Percentiles rank a stretch among this genome's conserved stretches.
Conservation (phyloP, 2,113 vertebrate species). For the Chrysemys picta region DNA sequence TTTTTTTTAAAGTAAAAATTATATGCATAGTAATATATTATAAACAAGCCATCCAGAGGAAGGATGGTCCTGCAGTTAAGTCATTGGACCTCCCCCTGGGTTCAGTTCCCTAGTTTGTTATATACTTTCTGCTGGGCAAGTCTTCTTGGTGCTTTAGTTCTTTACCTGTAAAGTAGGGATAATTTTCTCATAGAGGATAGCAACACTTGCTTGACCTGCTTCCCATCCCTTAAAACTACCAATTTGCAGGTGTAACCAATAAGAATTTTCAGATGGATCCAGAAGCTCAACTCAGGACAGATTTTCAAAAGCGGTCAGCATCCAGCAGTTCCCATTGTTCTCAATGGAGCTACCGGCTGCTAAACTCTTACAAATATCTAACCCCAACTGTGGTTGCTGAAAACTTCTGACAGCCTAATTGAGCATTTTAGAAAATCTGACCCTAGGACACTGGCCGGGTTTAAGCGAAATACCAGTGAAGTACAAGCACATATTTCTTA, state of each 20-base stretch:
- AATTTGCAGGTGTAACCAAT: background rate
- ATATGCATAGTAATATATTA: background rate
- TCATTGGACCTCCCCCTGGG: background rate
- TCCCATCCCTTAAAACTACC: background rate
- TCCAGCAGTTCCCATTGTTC: background rate
- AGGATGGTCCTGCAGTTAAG: fast-evolving
- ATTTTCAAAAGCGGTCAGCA: background rate
- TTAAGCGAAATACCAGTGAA: background rate
- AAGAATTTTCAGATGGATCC: background rate
- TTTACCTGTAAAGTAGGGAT: background rate
- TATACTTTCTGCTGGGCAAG: background rate
- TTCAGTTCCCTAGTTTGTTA: background rate
- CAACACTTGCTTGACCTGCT: background rate
- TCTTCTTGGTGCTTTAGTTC: background rate
- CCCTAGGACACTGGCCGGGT: background rate
- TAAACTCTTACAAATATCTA: background rate
- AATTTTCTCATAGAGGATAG: background rate
- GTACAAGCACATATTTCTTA: background rate
- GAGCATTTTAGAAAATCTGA: background rate
- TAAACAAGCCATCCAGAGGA: background rate
- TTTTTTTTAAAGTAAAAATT: background rate
- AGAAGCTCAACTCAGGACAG: background rate
- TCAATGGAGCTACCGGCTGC: background rate
- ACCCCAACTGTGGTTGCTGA: background rate
- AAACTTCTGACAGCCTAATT: background rate